A percentile compares a stretch with the other conserved stretches of the same genome.
Evolutionary conservation across 2,888 invertebrate genomes (phyloP).

Genomic region (Salticus scenicus): DNA sequence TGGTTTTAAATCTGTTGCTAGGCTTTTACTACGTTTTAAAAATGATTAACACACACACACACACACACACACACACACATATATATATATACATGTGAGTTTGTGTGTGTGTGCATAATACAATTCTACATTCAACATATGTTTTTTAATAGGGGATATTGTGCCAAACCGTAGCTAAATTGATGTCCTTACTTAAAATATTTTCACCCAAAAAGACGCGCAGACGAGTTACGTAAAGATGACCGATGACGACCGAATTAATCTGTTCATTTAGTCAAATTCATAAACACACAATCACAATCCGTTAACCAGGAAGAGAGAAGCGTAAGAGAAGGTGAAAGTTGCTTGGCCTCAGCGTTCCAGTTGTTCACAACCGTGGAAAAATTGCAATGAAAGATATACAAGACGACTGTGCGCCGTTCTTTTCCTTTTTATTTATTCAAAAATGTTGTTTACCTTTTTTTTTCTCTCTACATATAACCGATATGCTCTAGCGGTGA

Average conservation of each 20-base stretch:
- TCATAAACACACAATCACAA: background rate
- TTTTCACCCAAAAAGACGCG: too few relatives aligned
- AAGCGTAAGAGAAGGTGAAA: conserved; percentile 28
- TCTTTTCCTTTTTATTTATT: background rate
- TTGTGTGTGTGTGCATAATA: too few relatives aligned
- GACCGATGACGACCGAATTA: background rate
- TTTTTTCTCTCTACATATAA: background rate
- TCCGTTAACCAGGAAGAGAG: conserved; percentile 19
- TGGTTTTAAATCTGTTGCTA: too few relatives aligned
- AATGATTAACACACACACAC: too few relatives aligned
- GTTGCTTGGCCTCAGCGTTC: conserved; percentile 47
- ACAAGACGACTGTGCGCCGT: background rate
- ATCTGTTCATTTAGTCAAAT: background rate
- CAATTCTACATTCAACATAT: too few relatives aligned
- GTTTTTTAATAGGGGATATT: too few relatives aligned
- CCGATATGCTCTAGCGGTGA: conserved; percentile 25
- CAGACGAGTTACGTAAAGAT: background rate
- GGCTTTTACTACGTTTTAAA: too few relatives aligned
- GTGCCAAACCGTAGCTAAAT: too few relatives aligned
- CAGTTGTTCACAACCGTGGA: conserved; percentile 40
- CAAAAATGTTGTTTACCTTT: background rate
- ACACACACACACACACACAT: too few relatives aligned
- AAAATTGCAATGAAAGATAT: background rate
- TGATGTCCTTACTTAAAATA: too few relatives aligned
- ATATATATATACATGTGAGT: too few relatives aligned